Evolutionary conservation across 2,797 vertebrate genomes (phyloP), one percentile per base, ranked within the genome.

Genomic region (Triplophysa bombifrons): DNA sequence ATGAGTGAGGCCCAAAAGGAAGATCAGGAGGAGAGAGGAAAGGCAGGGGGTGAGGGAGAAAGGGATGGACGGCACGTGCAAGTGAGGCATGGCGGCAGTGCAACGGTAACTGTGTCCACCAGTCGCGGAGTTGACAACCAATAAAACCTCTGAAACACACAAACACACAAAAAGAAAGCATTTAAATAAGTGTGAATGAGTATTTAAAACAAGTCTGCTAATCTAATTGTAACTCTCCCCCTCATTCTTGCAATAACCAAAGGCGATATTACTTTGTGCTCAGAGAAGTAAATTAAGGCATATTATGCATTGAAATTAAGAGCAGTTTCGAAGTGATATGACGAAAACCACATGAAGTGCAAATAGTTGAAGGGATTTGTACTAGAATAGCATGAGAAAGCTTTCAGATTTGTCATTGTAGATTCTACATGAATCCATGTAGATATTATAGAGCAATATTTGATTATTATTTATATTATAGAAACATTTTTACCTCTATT

Each of bases 1-100:
- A 71, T 87, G 88, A 50, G 90, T 83, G 70, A 92, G 84, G 51
- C 90, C 92, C 2, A 91, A 90, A 63, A 94, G 88, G 51, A 88
- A 76, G 68, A 93, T 69, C 86, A 93, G 80, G 80, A 92, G 27
- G 38, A 89, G 82, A 82, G 89, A 76, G 68, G 88, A 86, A 70
- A 89, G 76, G 72, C 80, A 87, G 1, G 87, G 84, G 53, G 80
- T 82, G 74, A 82, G 65, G 55, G 86, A 79, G 8, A 85, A 85
- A 63, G 48, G 69, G 25, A 61, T 22, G 66, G 41, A 61, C 20
- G 30, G 60, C 63, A 80, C 51, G 17, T 19, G 51, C 46, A 65
- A 50, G 22, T 55, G 38, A 80, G 55, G 80, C 93, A 94, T 94
- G 85, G 85, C 76, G 74, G 66, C 53, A 66, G 60, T 60, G 50